Conservation (phyloP, 2,113 vertebrate species). For the Chaetura pelagica region DNA sequence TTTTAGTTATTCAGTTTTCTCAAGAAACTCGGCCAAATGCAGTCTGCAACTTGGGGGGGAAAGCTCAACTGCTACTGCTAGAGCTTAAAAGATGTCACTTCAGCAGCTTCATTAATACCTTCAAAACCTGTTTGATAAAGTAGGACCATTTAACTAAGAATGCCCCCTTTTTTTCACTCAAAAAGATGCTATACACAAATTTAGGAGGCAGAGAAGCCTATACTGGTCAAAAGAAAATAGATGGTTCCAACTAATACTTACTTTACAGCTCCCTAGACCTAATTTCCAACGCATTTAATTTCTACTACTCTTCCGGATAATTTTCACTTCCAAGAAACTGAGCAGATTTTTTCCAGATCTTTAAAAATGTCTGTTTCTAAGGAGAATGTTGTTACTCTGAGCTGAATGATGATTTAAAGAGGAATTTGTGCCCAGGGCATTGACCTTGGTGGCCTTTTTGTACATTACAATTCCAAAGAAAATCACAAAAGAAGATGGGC, state of each 20-base stretch:
- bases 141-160: not conserved
- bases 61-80: not conserved
- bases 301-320: not conserved
- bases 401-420: conserved; percentile 74
- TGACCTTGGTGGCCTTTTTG: conserved; percentile 78
- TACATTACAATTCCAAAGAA: conserved; percentile 84
- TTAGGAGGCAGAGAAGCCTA: not conserved
- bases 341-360: conserved; percentile 20
- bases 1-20: not conserved
- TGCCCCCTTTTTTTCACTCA: not conserved
- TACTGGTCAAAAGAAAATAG: not conserved
- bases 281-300: conserved; percentile 10
- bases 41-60: not conserved
- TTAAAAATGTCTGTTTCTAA: conserved; percentile 45
- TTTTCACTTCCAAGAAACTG: conserved; percentile 8
- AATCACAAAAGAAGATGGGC: conserved; percentile 80
- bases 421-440: conserved; percentile 81
- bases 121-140: not conserved
- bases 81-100: not conserved
- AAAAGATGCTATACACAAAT: not conserved
- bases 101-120: not conserved
- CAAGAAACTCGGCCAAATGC: not conserved
- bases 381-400: conserved; percentile 60
- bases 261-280: not conserved
- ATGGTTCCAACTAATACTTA: not conserved